Evolutionary conservation across 2,113 vertebrate species (phyloP).

Genomic region (Sylvia atricapilla): DNA sequence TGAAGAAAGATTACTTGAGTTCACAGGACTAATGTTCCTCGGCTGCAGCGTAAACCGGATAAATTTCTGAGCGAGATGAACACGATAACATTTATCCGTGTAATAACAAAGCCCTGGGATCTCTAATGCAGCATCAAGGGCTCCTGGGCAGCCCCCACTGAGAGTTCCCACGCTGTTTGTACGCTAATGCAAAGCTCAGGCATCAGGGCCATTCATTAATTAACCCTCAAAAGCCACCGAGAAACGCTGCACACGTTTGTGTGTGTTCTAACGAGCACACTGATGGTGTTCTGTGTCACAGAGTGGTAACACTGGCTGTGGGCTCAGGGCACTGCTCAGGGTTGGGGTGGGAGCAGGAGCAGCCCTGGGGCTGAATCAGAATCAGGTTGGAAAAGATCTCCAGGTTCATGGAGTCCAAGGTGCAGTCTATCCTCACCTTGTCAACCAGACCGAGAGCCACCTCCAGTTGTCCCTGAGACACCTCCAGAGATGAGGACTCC

Average conservation of each 20-base stretch:
- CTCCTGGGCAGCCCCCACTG: not conserved
- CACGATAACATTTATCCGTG: not conserved
- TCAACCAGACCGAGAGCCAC: no score
- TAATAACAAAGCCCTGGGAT: not conserved
- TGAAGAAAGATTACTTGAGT: slow-evolving; percentile 45
- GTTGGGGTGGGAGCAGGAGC: not conserved
- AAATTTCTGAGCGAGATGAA: slow-evolving; percentile 20
- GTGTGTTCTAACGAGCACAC: not conserved
- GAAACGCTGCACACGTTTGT: rapidly evolving
- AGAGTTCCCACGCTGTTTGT: not conserved
- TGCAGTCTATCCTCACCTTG: not conserved
- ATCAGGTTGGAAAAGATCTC: not conserved
- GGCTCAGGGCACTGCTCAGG: not conserved
- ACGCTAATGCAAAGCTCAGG: not conserved
- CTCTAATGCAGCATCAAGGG: not conserved
- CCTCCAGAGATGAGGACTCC: no score
- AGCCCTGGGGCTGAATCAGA: not conserved
- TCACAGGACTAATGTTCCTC: slow-evolving; percentile 14
- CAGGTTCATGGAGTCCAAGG: rapidly evolving
- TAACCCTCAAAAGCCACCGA: not conserved
- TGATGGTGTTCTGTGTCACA: rapidly evolving
- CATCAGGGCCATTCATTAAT: not conserved
- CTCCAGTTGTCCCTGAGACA: no score
- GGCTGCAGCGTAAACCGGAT: not conserved
- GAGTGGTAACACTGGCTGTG: rapidly evolving